Conservation (phyloP, 1,140 invertebrate species). For the Nasonia giraulti region DNA sequence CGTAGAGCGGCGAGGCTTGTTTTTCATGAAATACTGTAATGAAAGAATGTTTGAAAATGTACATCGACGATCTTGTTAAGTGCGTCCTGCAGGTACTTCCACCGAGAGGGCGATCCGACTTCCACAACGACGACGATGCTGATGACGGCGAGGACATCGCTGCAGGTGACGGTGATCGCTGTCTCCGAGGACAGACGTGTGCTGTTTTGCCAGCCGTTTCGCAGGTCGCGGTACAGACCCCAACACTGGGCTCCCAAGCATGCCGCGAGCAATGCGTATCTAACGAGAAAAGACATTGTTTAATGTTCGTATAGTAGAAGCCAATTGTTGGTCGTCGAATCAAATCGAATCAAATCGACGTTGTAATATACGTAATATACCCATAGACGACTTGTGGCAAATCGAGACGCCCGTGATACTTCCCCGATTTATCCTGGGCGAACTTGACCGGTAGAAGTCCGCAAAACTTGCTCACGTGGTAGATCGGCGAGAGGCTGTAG, state of each 20-base stretch:
- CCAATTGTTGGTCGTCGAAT: too few species aligned
- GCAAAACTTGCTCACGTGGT: constrained; percentile 63
- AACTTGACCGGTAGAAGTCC: constrained; percentile 65
- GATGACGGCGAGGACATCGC: constrained; percentile 66
- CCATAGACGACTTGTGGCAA: constrained; percentile 60
- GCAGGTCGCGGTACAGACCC: constrained; percentile 68
- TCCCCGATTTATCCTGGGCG: constrained; percentile 46
- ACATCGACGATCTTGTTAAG: constrained; percentile 66
- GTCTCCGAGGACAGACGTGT: constrained; percentile 68
- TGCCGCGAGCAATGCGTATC: constrained; percentile 50
- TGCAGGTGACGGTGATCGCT: constrained; percentile 65
- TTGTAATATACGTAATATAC: constrained; percentile 57
- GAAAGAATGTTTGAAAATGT: background rate
- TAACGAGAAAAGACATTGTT: background rate
- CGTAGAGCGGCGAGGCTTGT: background rate
- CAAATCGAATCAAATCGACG: background rate
- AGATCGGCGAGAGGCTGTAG: constrained; percentile 63
- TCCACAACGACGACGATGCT: constrained; percentile 58
- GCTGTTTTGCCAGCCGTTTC: constrained; percentile 69
- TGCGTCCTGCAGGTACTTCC: constrained; percentile 62
- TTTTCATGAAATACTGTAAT: too few species aligned
- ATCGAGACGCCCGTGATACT: constrained; percentile 56
- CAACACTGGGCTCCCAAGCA: constrained; percentile 60
- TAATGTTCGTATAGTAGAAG: background rate
- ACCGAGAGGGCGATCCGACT: constrained; percentile 62